Evolutionary conservation across 2,113 vertebrate species (phyloP).

Genomic region (Mormoops blainvillei): DNA sequence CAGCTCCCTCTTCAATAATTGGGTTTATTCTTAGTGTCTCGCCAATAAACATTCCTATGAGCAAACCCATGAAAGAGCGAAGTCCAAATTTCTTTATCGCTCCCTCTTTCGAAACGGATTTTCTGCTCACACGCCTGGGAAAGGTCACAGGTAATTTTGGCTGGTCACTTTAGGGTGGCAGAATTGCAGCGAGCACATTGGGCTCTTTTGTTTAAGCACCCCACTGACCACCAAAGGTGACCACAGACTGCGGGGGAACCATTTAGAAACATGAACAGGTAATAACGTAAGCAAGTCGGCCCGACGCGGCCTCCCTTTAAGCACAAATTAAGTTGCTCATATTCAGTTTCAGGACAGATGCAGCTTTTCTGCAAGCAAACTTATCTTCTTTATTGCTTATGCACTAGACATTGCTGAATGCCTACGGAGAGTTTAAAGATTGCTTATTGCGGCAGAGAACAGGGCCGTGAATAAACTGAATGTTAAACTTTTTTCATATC

Average conservation of each 20-base stretch:
- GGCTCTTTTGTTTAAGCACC: constrained; percentile 74
- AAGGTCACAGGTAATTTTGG: constrained; percentile 85
- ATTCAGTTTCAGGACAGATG: constrained; percentile 25
- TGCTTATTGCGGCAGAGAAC: not conserved
- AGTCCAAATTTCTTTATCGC: constrained; percentile 84
- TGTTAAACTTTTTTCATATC: not conserved
- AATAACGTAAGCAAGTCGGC: not conserved
- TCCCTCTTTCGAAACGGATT: constrained; percentile 73
- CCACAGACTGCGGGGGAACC: not conserved
- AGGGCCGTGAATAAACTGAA: not conserved
- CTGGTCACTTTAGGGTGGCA: constrained; percentile 73
- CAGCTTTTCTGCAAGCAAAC: not conserved
- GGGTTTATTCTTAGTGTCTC: constrained; percentile 83
- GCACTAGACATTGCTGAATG: not conserved
- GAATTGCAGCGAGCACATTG: constrained; percentile 66
- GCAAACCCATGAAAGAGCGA: constrained; percentile 84
- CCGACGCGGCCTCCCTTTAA: not conserved
- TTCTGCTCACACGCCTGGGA: constrained; percentile 80
- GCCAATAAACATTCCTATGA: constrained; percentile 86
- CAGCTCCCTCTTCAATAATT: constrained; percentile 87
- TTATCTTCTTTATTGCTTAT: not conserved
- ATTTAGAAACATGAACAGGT: not conserved
- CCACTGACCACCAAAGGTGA: constrained; percentile 76
- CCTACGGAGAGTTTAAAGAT: not conserved
- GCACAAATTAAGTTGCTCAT: constrained; percentile 18